Evolutionary conservation across 2,888 invertebrate species (phyloP).

Genomic region (Megamerina dolium): DNA sequence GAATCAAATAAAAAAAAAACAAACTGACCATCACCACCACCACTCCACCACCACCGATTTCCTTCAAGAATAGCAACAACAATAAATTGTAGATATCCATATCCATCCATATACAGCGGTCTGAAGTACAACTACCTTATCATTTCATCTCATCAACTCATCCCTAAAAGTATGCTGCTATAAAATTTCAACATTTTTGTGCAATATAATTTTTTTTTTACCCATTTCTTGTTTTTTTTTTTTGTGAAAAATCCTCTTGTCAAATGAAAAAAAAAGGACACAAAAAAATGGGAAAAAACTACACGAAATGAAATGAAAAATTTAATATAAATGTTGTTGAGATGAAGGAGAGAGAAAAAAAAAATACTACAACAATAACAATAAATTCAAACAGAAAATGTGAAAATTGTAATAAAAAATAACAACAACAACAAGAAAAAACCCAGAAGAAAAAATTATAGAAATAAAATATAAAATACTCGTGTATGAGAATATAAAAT

Average conservation of each 20-base stretch:
- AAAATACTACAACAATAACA: constrained; percentile 1
- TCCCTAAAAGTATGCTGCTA: neutral
- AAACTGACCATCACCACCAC: constrained; percentile 4
- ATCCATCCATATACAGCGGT: neutral
- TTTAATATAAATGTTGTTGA: constrained; percentile 13
- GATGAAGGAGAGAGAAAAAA: constrained; percentile 3
- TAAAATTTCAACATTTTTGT: constrained; percentile 9
- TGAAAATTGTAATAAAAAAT: too few relatives aligned
- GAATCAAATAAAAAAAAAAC: constrained; percentile 9
- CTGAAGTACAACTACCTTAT: neutral
- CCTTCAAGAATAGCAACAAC: neutral
- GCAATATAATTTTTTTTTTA: constrained; percentile 4
- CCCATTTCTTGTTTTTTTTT: neutral
- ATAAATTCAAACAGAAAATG: constrained; percentile 7
- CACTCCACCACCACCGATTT: too few relatives aligned
- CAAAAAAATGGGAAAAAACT: constrained; percentile 3
- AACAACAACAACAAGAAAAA: constrained; percentile 5
- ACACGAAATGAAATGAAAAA: constrained; percentile 13
- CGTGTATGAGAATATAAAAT: constrained; percentile 6
- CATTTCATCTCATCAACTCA: neutral
- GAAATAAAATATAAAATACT: neutral
- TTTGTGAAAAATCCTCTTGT: neutral
- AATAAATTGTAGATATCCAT: neutral
- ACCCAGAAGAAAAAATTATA: constrained; percentile 1
- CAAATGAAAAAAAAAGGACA: constrained; percentile 5